These are phyloP conservation scores for Heliconius ethilla DNA, from an alignment of 2,888 invertebrate species.

Conservation along the genomic window DNA sequence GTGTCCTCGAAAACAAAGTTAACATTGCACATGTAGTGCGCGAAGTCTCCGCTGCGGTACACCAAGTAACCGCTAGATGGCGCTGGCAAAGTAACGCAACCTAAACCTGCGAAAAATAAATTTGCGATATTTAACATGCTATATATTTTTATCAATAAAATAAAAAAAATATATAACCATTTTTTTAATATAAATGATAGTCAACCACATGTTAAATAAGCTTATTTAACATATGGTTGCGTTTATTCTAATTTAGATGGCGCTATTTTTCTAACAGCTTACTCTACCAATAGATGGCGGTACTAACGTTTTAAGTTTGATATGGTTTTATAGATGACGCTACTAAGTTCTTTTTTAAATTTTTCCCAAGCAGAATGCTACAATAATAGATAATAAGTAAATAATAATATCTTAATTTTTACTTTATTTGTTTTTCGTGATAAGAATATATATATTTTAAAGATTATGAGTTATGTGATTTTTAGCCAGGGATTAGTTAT, in stretches of 20 bases:
- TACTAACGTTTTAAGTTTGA: neutral
- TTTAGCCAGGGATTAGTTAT: too few relatives aligned
- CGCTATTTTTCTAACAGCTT: neutral
- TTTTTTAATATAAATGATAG: too few relatives aligned
- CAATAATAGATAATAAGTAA: too few relatives aligned
- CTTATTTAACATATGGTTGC: too few relatives aligned
- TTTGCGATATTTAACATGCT: rapidly evolving
- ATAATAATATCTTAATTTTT: too few relatives aligned
- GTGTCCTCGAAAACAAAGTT: slow-evolving; percentile 87
- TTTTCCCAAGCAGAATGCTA: too few relatives aligned
- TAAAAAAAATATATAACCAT: too few relatives aligned
- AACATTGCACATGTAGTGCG: slow-evolving; percentile 86
- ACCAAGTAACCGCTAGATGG: slow-evolving; percentile 87
- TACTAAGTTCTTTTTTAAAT: neutral
- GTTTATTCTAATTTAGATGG: slow-evolving; percentile 28
- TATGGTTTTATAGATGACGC: neutral
- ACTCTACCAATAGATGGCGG: slow-evolving; percentile 47
- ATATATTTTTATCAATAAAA: too few relatives aligned
- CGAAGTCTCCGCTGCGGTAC: slow-evolving; percentile 84
- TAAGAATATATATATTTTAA: too few relatives aligned
- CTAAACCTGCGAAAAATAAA: slow-evolving; percentile 78
- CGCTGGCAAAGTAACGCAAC: slow-evolving; percentile 84
- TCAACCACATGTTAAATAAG: too few relatives aligned
- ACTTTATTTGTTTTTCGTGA: too few relatives aligned
- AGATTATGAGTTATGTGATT: too few relatives aligned